Evolutionary conservation across 2,113 vertebrate species (phyloP).

Genomic region (Cynocephalus volans): DNA sequence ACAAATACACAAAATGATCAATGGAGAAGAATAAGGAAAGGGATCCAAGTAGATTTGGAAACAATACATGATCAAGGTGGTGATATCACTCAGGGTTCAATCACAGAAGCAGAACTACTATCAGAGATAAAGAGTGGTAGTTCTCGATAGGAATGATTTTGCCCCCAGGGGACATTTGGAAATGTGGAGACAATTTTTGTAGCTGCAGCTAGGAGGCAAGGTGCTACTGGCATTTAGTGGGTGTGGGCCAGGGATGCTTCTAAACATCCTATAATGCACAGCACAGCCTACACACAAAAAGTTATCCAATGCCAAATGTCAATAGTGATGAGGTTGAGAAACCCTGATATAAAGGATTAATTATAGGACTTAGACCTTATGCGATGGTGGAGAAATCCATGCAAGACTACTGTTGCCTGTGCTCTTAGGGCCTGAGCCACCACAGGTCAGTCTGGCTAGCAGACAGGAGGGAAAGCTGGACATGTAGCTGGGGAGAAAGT

Average conservation of each 20-base stretch:
- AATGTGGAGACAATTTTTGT: background rate
- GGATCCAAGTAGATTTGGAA: background rate
- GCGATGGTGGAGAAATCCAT: background rate
- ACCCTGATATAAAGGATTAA: background rate
- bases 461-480: background rate
- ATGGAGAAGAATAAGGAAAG: background rate
- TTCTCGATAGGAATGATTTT: background rate
- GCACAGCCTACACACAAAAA: background rate
- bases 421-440: background rate
- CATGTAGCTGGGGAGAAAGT: background rate
- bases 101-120: background rate
- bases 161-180: background rate
- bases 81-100: background rate
- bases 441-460: background rate
- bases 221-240: background rate
- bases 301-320: background rate
- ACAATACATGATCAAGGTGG: background rate
- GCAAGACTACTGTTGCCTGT: too few relatives aligned
- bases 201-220: background rate
- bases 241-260: background rate
- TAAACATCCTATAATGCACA: background rate
- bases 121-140: background rate
- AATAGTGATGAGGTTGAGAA: background rate
- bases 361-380: background rate
- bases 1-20: background rate